Percentiles rank a stretch among this genome's conserved stretches.
These are phyloP conservation scores for Chionis minor DNA, from an alignment of 2,113 vertebrate species.

Conservation along the genomic window DNA sequence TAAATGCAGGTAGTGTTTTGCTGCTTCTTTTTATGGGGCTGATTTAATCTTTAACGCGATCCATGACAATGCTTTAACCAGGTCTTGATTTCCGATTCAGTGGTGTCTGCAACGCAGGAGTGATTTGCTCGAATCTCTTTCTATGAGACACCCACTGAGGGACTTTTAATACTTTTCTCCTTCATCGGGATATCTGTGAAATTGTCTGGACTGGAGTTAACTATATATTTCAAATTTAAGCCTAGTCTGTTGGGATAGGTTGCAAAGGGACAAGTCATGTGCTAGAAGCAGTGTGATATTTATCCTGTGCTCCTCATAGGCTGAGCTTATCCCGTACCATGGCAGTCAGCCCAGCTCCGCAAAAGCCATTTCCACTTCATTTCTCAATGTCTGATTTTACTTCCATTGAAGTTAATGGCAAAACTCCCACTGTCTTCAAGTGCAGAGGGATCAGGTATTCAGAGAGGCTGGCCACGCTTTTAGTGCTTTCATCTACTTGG, in stretches of 20 bases:
- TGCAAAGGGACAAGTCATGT: constrained; percentile 29
- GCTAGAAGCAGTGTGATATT: constrained; percentile 10
- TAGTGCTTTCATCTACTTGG: constrained; percentile 24
- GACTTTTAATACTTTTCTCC: background rate
- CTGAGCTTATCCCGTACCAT: constrained; percentile 12
- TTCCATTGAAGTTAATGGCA: constrained; percentile 57
- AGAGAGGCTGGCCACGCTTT: constrained; percentile 10
- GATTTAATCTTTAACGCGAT: background rate
- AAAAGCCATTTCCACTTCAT: constrained; percentile 57
- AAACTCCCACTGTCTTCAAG: constrained; percentile 54
- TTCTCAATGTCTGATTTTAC: constrained; percentile 55
- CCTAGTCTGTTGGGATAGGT: constrained; percentile 5
- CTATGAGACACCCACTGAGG: background rate
- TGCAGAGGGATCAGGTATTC: constrained; percentile 43
- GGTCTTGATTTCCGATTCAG: background rate
- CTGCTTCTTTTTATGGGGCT: background rate
- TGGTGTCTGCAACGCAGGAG: background rate
- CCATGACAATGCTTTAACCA: background rate
- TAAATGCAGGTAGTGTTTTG: background rate
- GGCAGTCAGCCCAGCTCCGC: constrained; percentile 51
- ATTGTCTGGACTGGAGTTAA: constrained; percentile 5
- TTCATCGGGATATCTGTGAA: background rate
- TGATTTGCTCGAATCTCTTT: constrained; percentile 27
- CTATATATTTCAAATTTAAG: constrained; percentile 24
- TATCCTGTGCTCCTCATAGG: constrained; percentile 34